Evolutionary conservation across 2,888 invertebrate genomes (phyloP), one percentile per base, ranked within the genome.

Genomic region (Thecophora atra): DNA sequence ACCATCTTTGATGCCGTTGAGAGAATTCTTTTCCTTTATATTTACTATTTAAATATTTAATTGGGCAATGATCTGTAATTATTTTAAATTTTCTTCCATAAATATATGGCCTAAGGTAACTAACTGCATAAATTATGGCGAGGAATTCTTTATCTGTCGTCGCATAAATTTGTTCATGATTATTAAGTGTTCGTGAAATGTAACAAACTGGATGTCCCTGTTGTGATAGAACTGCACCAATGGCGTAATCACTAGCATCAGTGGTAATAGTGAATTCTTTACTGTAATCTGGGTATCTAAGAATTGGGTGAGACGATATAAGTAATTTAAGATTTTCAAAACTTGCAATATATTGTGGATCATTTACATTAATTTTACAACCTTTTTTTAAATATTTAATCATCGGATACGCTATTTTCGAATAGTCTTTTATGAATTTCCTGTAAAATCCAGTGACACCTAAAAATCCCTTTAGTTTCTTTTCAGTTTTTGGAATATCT

Each of bases 61-160:
- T 56, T 8, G 70, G 70, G 7, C 15, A 30, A n/a, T 70, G 70
- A 62, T 60, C 70, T 1, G 60, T 60, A 13, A 15, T 6, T 17
- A 69, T 69, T 58, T 58, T 21, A 24, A 69, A 69, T 58, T 69
- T 58, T 7, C 44, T 58, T 8, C 69, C 24, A 42, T 44, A 37
- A 44, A 69, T 47, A 13, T 58, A 69, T 6, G 69, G 58, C 30
- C 44, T 37, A 21, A 69, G 60, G 24, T 69, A 58, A 30, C 47
- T 69, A 3, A 54, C 37, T 17, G 69, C 42, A 37, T 54, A 69
- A 13, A 60, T 44, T 26, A 69, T 58, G 5, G 58, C 58, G 24
- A 69, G 26, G 2, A 69, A 47, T n/a, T 60, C 44, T 19, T 70
- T 68, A 19, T 68, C 58, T 3, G 37, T 68, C 4, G 56, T 56